Conservation (phyloP, 2,113 vertebrate genomes). For the Burhinus bistriatus region DNA sequence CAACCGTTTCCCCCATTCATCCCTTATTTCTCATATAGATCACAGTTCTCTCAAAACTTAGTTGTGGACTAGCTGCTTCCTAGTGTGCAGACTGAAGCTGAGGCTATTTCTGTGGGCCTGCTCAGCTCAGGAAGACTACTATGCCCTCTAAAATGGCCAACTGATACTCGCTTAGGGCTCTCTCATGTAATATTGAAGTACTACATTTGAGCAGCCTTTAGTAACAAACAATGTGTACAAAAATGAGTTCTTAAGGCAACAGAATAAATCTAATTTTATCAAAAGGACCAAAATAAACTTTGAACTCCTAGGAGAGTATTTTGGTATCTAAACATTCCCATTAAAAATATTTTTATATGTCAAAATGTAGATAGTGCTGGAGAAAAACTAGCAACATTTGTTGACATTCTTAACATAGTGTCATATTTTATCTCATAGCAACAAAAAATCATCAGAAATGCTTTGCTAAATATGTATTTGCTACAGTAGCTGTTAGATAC, state of each 20-base stretch:
- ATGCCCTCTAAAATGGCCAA: not conserved
- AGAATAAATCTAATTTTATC: not conserved
- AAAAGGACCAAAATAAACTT: not conserved
- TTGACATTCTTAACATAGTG: not conserved
- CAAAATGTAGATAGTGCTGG: not conserved
- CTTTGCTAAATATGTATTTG: not conserved
- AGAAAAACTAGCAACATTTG: not conserved
- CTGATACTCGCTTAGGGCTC: not conserved
- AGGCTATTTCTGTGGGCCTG: not conserved
- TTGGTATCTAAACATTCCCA: constrained; percentile 13
- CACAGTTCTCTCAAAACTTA: not conserved
- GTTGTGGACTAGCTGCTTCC: not conserved
- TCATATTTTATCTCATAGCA: not conserved
- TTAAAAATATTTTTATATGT: not conserved
- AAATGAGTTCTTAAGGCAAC: not conserved
- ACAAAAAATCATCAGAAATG: not conserved
- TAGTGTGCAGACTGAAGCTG: not conserved
- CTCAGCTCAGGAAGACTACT: not conserved
- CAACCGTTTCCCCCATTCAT: not conserved
- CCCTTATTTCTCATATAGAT: not conserved
- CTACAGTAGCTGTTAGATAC: not conserved
- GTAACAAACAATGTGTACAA: not conserved
- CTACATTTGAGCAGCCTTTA: not conserved
- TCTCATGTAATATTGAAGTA: not conserved
- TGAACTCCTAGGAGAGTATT: not conserved